Conservation (phyloP, 2,888 invertebrate genomes). For the Hypselothyrea guttata region DNA sequence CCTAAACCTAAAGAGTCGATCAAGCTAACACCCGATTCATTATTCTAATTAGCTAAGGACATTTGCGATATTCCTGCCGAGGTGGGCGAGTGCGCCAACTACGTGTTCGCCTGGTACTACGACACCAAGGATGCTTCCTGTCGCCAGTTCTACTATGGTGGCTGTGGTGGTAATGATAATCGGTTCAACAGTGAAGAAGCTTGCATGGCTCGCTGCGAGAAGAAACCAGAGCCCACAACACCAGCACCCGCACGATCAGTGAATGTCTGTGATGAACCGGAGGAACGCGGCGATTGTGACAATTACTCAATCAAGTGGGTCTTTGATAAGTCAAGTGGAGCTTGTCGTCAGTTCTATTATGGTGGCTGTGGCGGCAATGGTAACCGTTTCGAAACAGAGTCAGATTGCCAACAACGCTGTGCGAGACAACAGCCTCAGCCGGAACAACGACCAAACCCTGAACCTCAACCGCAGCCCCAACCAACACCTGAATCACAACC, state of each 20-base stretch:
- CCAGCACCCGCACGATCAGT: conserved; percentile 38
- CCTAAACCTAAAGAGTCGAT: background rate
- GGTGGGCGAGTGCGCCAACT: conserved; percentile 90
- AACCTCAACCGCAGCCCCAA: conserved; percentile 8
- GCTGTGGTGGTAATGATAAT: conserved; percentile 95
- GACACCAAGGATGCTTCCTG: conserved; percentile 90
- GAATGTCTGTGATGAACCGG: conserved; percentile 86
- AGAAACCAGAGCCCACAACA: conserved; percentile 81
- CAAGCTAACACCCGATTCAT: conserved; percentile 16
- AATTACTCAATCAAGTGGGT: conserved; percentile 90
- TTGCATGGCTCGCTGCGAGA: conserved; percentile 87
- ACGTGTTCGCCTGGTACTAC: conserved; percentile 91
- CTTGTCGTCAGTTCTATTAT: conserved; percentile 91
- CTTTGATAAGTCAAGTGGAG: conserved; percentile 88
- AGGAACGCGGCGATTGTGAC: conserved; percentile 88
- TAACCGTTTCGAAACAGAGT: conserved; percentile 90
- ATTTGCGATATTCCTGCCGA: conserved; percentile 89
- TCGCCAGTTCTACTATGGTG: conserved; percentile 92
- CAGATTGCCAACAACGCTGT: conserved; percentile 87
- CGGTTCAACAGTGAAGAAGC: conserved; percentile 88
- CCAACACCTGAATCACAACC: conserved; percentile 10
- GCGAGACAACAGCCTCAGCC: conserved; percentile 79
- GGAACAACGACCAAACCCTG: too few species aligned
- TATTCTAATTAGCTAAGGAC: conserved; percentile 84
- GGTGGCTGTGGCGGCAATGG: conserved; percentile 96